Evolutionary conservation across 2,113 vertebrate species (phyloP), one percentile per base, ranked within the genome.

Genomic region (Lagenorhynchus albirostris): DNA sequence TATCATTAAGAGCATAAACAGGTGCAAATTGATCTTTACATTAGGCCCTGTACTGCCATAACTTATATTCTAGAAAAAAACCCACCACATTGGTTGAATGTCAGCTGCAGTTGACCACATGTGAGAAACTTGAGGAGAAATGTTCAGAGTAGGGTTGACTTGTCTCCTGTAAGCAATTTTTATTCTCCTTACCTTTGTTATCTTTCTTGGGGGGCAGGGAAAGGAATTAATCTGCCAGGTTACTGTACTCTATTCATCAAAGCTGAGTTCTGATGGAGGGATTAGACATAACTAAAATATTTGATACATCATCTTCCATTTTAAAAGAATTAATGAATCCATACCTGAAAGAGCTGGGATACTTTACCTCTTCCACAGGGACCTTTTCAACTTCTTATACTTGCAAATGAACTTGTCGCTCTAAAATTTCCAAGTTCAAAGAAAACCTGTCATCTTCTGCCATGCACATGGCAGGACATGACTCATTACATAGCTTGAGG

Each of bases 261-360:
- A 81, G 79, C 38, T 62, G 73, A 71, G 23, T 79, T 92, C 89
- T 86, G 53, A 80, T 67, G 90, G 50, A 81, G 36, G n/a, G 71
- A 50, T 76, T 88, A 80, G 38, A 74, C 31, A 68, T 29, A 71
- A 86, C 79, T 71, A 36, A 93, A 95, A 93, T 91, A 93, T 80
- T 85, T 76, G 38, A 67, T 88, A 95, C 14, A 60, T 88, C 70
- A 95, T 58, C 76, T 96, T 95, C 83, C 71, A 81, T 88, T 97
- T 84, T 88, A 67, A 80, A 96, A 84, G 70, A 94, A 83, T 62
- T 87, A 65, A 82, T 94, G 73, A 92, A 82, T 83, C 68, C 63
- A 79, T 73, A 96, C 29, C 74, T 92, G 70, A 94, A 94, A 95
- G 33, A 94, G 53, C 14, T 38, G 41, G 41, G 63, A 53, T 70